phyloP scores from a whole-genome alignment of 2,797 vertebrate genomes.

The Delichon dasypus region DNA sequence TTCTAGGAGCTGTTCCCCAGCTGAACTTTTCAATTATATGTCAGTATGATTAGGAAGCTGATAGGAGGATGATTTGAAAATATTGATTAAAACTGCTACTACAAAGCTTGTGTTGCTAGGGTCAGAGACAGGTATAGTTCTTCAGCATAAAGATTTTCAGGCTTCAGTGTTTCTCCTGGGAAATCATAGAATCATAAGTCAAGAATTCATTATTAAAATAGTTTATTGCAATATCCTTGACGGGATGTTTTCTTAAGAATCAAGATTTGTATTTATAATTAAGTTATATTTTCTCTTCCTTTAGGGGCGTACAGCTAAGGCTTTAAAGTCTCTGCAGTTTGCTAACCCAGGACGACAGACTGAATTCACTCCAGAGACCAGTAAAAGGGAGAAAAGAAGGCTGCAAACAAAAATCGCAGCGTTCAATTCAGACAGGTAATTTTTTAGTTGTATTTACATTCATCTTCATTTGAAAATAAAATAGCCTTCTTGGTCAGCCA shows the following conservation, averaged over 20 bases:
- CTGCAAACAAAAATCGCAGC: constrained; percentile 77
- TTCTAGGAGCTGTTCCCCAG: neutral
- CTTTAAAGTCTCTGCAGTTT: constrained; percentile 83
- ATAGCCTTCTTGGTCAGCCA: neutral
- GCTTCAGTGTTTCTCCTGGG: neutral
- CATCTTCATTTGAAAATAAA: neutral
- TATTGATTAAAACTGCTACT: neutral
- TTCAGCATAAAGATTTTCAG: neutral
- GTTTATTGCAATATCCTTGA: neutral
- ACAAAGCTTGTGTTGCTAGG: neutral
- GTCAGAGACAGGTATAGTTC: neutral
- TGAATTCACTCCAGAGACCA: constrained; percentile 83
- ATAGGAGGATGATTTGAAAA: neutral
- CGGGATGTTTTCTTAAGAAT: neutral
- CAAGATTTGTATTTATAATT: neutral
- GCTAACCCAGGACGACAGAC: constrained; percentile 83
- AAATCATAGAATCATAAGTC: neutral
- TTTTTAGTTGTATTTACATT: neutral
- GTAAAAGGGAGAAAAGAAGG: constrained; percentile 82
- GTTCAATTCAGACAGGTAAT: constrained; percentile 85
- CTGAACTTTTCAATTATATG: neutral
- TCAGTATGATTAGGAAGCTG: neutral
- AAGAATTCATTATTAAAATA: neutral
- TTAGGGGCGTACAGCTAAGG: constrained; percentile 86
- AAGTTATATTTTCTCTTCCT: constrained; percentile 43